phyloP scores from a whole-genome alignment of 2,113 vertebrate genomes.

The Calidris pygmaea region DNA sequence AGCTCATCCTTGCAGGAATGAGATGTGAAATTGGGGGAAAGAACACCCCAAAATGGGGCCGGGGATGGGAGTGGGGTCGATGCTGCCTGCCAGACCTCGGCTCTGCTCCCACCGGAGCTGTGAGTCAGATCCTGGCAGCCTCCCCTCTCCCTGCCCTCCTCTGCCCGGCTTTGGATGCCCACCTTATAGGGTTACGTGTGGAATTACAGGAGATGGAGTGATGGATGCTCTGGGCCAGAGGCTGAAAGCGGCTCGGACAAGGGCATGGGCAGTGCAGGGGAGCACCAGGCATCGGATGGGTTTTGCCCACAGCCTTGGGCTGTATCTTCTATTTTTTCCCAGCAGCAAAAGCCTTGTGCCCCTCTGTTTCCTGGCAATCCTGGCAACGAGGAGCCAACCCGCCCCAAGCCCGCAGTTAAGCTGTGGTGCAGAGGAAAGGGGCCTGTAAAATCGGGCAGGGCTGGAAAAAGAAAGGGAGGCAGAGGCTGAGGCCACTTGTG shows the following conservation, averaged over 20 bases:
- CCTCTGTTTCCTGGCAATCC: background rate
- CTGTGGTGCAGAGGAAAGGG: fast-evolving
- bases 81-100: background rate
- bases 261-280: fast-evolving
- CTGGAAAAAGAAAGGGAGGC: background rate
- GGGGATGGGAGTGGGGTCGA: background rate
- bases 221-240: fast-evolving
- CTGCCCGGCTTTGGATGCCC: background rate
- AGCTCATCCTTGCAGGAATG: background rate
- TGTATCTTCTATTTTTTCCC: background rate
- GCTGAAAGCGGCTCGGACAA: fast-evolving
- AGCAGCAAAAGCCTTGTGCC: background rate
- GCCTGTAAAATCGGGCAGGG: background rate
- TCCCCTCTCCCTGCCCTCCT: fast-evolving
- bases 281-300: fast-evolving
- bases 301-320: background rate
- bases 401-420: fast-evolving
- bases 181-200: fast-evolving
- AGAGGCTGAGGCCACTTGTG: background rate
- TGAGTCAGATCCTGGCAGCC: background rate
- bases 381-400: background rate
- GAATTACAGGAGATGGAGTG: background rate
- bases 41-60: fast-evolving
- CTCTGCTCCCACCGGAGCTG: background rate
- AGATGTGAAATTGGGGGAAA: background rate